Evolutionary conservation across 2,113 vertebrate species (phyloP).

Genomic region (Psophia crepitans): DNA sequence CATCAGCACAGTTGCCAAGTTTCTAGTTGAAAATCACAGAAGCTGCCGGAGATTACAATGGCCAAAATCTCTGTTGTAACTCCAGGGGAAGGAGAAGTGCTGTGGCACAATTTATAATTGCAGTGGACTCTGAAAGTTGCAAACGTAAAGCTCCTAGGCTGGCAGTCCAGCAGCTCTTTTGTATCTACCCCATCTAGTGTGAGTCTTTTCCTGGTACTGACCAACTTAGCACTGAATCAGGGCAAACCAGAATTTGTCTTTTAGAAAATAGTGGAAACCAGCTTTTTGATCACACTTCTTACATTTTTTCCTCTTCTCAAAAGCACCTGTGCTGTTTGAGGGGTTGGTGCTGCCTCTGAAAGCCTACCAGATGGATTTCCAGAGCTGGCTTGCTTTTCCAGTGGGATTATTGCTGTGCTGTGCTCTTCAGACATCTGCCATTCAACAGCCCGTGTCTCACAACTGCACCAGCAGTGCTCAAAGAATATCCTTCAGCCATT

Average conservation of each 20-base stretch:
- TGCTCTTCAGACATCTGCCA: constrained; percentile 37
- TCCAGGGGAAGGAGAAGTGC: not conserved
- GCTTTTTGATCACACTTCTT: not conserved
- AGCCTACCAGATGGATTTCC: constrained; percentile 35
- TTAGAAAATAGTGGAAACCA: not conserved
- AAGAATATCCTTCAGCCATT: constrained; percentile 84
- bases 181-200: not conserved
- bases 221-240: not conserved
- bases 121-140: not conserved
- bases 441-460: constrained; percentile 15
- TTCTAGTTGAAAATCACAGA: not conserved
- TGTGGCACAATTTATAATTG: not conserved
- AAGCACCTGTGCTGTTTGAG: not conserved
- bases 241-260: not conserved
- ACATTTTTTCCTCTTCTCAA: not conserved
- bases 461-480: constrained; percentile 63
- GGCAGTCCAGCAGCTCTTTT: not conserved
- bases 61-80: not conserved
- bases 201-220: not conserved
- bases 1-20: not conserved
- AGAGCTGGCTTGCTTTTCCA: not conserved
- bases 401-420: constrained; percentile 70
- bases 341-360: not conserved
- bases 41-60: not conserved
- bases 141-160: not conserved